phyloP scores from a whole-genome alignment of 92 coral and sea anemone species.

The Palythoa grandis region DNA sequence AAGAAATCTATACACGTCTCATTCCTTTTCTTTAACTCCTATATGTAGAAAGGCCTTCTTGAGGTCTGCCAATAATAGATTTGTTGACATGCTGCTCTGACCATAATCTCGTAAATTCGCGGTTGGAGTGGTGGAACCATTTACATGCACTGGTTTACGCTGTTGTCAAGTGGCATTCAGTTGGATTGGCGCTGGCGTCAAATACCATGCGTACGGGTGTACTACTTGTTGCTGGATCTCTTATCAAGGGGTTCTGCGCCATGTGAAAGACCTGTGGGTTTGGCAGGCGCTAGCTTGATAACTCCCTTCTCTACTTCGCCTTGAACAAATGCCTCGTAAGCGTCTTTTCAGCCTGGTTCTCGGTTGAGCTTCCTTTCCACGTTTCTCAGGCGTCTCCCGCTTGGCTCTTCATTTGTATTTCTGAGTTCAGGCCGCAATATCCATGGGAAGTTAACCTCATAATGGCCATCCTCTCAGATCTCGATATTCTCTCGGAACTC shows the following conservation, averaged over 20 bases:
- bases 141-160: no score
- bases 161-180: no score
- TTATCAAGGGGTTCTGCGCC: conserved; percentile 21
- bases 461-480: conserved; percentile 44
- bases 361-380: conserved; percentile 46
- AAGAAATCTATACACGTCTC: not conserved
- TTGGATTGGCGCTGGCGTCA: no score
- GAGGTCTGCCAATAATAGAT: no score
- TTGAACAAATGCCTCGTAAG: not conserved
- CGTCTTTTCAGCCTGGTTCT: conserved; percentile 27
- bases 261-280: conserved; percentile 30
- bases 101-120: no score
- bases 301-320: conserved; percentile 21
- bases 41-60: no score
- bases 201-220: no score
- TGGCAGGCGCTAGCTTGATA: conserved; percentile 17
- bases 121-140: no score
- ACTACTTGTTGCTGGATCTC: no score
- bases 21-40: not conserved
- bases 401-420: conserved; percentile 47
- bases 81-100: no score
- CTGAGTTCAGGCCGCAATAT: no score
- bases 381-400: conserved; percentile 20
- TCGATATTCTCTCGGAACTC: conserved; percentile 56
- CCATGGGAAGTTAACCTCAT: conserved; percentile 38